These are phyloP conservation scores for Leptogaster cylindrica DNA, from an alignment of 2,888 invertebrate species.

Conservation along the genomic window DNA sequence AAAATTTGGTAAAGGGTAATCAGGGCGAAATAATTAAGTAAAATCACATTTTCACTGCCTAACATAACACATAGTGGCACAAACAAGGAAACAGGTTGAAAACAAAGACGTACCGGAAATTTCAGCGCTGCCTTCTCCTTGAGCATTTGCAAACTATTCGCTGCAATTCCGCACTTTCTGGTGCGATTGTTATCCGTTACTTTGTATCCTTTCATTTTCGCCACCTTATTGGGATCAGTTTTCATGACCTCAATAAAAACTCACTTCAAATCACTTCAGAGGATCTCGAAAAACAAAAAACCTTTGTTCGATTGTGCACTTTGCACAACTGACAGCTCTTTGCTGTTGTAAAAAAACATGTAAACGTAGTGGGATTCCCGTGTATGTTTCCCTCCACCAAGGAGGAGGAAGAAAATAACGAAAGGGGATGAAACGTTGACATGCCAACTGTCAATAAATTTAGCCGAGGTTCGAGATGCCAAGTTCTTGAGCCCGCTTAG, in stretches of 20 bases:
- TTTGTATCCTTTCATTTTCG: slow-evolving; percentile 58
- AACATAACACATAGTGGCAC: no score
- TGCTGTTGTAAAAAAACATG: neutral
- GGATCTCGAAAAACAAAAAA: neutral
- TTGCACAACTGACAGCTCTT: neutral
- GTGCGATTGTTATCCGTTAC: slow-evolving; percentile 59
- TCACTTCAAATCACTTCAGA: no score
- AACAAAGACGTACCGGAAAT: slow-evolving; percentile 57
- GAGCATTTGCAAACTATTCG: slow-evolving; percentile 57
- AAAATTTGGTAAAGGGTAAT: slow-evolving; percentile 1
- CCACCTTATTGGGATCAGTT: slow-evolving; percentile 51
- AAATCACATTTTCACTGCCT: no score
- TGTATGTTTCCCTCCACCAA: neutral
- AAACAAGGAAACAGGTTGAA: neutral
- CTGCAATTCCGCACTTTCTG: slow-evolving; percentile 59
- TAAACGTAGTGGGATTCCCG: neutral
- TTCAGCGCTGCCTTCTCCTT: slow-evolving; percentile 56
- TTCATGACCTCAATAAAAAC: slow-evolving; percentile 41
- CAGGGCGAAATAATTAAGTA: neutral
- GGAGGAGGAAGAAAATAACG: neutral
- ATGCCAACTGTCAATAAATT: neutral
- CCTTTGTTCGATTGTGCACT: no score
- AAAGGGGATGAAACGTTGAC: neutral
- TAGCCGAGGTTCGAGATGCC: neutral
- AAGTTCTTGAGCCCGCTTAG: no score